Conservation (phyloP, 2,113 vertebrate genomes). For the Phycodurus eques region DNA sequence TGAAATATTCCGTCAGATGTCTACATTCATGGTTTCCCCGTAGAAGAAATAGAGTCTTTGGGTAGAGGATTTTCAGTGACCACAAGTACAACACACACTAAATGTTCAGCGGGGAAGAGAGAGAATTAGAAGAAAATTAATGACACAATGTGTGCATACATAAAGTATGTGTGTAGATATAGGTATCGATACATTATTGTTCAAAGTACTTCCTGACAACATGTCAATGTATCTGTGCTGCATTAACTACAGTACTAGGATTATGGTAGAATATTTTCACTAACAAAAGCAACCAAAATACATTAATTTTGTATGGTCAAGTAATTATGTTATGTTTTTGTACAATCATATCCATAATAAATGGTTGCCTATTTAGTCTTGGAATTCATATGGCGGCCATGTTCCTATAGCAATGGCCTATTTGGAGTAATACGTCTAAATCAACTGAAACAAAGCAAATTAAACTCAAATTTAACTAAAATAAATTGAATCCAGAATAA, state of each 20-base stretch:
- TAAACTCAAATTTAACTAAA: background rate
- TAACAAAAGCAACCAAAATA: no score
- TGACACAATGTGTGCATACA: background rate
- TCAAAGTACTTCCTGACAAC: background rate
- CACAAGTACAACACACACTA: conserved; percentile 81
- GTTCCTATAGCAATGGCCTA: background rate
- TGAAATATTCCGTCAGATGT: conserved; percentile 85
- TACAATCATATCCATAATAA: no score
- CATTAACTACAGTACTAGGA: no score
- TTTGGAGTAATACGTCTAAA: background rate
- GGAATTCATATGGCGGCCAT: background rate
- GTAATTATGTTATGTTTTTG: no score
- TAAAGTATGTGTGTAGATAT: background rate
- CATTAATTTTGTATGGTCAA: no score
- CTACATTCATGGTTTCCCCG: conserved; percentile 84
- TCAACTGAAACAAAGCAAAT: background rate
- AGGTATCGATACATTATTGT: background rate
- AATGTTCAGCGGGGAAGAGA: conserved; percentile 21
- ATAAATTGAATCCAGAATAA: background rate
- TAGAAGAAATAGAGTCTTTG: conserved; percentile 81
- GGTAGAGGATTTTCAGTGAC: conserved; percentile 83
- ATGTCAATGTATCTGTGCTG: background rate
- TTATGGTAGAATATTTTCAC: no score
- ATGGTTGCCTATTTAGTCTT: background rate
- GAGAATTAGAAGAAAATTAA: background rate